Base-by-base conservation (phyloP, 2,113 vertebrate species). In the Hemiprocne comata region DNA sequence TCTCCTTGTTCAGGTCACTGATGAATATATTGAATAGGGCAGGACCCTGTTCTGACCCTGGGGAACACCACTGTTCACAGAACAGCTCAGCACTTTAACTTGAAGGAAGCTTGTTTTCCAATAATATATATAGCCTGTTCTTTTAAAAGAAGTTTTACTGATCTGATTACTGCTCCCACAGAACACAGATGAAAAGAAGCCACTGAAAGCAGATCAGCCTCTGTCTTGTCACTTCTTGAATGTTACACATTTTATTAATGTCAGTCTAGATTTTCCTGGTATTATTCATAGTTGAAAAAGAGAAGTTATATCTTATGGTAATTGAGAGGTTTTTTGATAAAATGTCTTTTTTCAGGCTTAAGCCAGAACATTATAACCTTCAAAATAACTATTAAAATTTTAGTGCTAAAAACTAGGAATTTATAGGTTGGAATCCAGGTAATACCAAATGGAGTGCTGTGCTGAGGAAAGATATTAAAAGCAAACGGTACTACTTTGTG, bases 171-270 rank as follows among this genome's bases (percentile, higher is more conserved):
- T 75, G 29, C 54, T 91, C 69, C 72, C 65, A 71, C 82, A 72
- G 75, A 96, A 78, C 53, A 60, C 5, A 71, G 69, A 88, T 85
- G 48, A 87, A 95, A 96, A 91, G 57, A 76, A 94, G 60, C 9
- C 6, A 26, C 25, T 85, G 78, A 91, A 94, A 94, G 38, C 72
- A 81, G 48, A 91, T 96, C 76, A 93, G 58, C 40, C 13, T 80
- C 38, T 95, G 74, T 73, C 90, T 94, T 95, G 76, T 90, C 92
- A 95, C 11, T 86, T 94, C 75, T 88, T 94, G 87, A 93, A 58
- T 91, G 79, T 55, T 85, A 73, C 20, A 74, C 34, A 17, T 61
- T 91, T 83, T 91, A 77, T 83, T 88, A 92, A 80, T 0, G 58
- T 86, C 88, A 94, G 71, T 73, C 73, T 72, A 77, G 40, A 38